Percentiles rank a stretch among this genome's conserved stretches.
phyloP scores from a whole-genome alignment of 2,113 vertebrate genomes.

The Osmerus mordax region DNA sequence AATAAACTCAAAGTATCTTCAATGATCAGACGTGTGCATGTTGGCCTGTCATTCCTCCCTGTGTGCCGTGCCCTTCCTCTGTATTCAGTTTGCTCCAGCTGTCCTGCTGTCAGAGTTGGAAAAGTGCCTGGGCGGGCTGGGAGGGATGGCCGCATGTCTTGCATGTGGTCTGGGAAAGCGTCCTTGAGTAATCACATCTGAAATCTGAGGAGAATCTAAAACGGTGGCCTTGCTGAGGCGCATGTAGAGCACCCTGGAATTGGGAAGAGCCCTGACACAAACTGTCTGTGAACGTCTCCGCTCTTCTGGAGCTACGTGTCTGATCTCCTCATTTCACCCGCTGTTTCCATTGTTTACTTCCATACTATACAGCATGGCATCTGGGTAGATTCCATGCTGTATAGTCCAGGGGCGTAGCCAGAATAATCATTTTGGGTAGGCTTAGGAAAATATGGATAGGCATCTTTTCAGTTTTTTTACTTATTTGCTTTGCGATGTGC shows the following conservation, averaged over 20 bases:
- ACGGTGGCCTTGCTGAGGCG: conserved; percentile 17
- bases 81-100: background rate
- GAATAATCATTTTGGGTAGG: no score
- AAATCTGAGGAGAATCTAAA: conserved; percentile 34
- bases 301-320: background rate
- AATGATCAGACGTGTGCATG: background rate
- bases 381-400: no score
- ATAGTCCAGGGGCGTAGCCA: no score
- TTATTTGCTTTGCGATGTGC: no score
- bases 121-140: background rate
- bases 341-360: no score
- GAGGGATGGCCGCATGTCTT: conserved; percentile 12
- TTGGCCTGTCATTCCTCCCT: background rate
- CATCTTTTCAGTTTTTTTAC: no score
- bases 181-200: conserved; percentile 41
- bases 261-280: conserved; percentile 17
- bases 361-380: no score
- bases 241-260: background rate
- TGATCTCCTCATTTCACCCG: background rate
- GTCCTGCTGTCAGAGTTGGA: background rate
- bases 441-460: no score
- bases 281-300: background rate
- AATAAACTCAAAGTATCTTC: background rate
- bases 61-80: background rate
- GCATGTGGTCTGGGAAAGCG: conserved; percentile 22